Percentiles rank a stretch among this genome's conserved stretches.
These are phyloP conservation scores for Plutella xylostella DNA, from an alignment of 2,888 invertebrate genomes.

Conservation along the genomic window DNA sequence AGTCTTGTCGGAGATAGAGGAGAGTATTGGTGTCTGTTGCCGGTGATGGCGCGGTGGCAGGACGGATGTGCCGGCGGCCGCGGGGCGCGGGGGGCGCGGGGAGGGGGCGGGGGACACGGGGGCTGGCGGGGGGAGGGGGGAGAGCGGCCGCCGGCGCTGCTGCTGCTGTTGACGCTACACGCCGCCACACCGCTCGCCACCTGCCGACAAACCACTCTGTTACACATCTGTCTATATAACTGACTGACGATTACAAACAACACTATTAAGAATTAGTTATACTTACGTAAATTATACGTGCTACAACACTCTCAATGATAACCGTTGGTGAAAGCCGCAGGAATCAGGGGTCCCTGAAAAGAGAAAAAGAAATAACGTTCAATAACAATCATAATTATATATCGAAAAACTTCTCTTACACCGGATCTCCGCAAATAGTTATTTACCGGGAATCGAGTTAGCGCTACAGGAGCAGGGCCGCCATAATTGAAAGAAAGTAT, in stretches of 20 bases:
- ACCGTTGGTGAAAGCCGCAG: slow-evolving; percentile 98
- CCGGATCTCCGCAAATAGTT: no score
- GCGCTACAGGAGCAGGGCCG: slow-evolving; percentile 1
- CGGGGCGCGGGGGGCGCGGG: slow-evolving; percentile 18
- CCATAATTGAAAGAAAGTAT: slow-evolving; percentile 54
- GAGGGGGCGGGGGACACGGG: slow-evolving; percentile 12
- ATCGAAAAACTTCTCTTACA: no score
- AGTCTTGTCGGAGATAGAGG: slow-evolving; percentile 15
- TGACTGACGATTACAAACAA: no score
- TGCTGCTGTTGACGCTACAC: no score
- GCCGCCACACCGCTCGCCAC: slow-evolving; percentile 68
- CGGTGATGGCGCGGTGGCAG: slow-evolving; percentile 50
- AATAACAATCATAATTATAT: neutral
- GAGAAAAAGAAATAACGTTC: slow-evolving; percentile 15
- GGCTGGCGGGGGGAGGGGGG: slow-evolving; percentile 22
- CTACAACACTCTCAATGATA: slow-evolving; percentile 86
- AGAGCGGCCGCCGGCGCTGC: slow-evolving; percentile 20
- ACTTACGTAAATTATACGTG: slow-evolving; percentile 68
- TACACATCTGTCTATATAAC: no score
- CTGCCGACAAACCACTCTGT: slow-evolving; percentile 28
- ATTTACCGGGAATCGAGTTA: slow-evolving; percentile 5
- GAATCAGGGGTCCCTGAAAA: slow-evolving; percentile 95
- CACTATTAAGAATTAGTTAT: slow-evolving; percentile 18
- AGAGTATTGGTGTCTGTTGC: slow-evolving; percentile 19
- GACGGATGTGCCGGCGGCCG: slow-evolving; percentile 33